Base-by-base conservation (phyloP, 2,888 invertebrate genomes). In the Protodeltote pygarga region DNA sequence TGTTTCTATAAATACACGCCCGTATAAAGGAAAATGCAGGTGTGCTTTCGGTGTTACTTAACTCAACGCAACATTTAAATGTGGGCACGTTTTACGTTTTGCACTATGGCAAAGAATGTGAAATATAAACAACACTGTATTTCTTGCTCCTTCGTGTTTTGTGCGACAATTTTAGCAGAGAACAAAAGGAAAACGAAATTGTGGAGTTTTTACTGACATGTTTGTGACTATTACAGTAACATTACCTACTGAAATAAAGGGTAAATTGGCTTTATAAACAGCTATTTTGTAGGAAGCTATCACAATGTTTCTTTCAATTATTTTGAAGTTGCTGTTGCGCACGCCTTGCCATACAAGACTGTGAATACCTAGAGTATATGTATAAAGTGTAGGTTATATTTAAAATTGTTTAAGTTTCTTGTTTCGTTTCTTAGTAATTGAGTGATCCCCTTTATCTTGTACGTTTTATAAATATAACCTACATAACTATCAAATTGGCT, bases 171-270 rank as follows among this genome's bases (percentile, higher is more conserved):
- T 37, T 28, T 8, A 23, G 20, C 3, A 19, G 37, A 9, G 9
- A 15, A 31, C 46, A 33, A 45, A 39, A 8, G 8, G 19, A 8
- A 39, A 39, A 21, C n/a, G 19, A 10, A 21, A 39, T 54, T 46
- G 13, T 25, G 16, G 2, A 8, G 9, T 28, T 44, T 38, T 15
- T 40, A 25, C 9, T 35, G 25, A 21, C 9, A 35, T 52, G 31
- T 52, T 41, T 52, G 42, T 17, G 5, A 16, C n/a, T 29, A 32
- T 39, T 28, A 17, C 5, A 13, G 10, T 33, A 5, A 25, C 16
- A 31, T 14, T 14, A 21, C 8, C 14, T 5, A 4, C 2, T 11
- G n/a, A 14, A 13, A 4, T 28, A 24, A 16, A 6, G n/a, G n/a
- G 2, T 5, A 4, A 47, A 20, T 10, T n/a, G 28, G 28, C 6